Evolutionary conservation across 2,797 vertebrate species (phyloP), one percentile per base, ranked within the genome.

Genomic region (Falco biarmicus): DNA sequence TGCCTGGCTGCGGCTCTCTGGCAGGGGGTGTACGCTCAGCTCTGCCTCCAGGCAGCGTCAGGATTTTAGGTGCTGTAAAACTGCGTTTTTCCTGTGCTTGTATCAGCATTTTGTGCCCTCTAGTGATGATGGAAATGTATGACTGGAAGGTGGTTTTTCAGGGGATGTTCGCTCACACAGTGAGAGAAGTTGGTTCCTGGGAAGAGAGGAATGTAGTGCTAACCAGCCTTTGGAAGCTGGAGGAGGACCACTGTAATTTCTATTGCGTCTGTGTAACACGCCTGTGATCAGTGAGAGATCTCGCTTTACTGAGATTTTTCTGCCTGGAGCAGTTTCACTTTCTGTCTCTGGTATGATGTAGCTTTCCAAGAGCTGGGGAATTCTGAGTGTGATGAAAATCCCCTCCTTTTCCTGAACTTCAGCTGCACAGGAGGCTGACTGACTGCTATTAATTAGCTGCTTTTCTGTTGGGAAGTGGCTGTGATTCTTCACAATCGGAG

Each of bases 331-430:
- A 26, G 50, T 93, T 96, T 95, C 31, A 34, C 80, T 93, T 96
- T 93, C 76, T 48, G 9, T 88, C 81, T 66, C 61, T 10, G 4
- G 10, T 71, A 20, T 28, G 39, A 51, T 54, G n/a, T 12, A 45
- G 54, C 39, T 75, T 13, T 74, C 59, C 11, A 34, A 51, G 39
- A 70, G 28, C 53, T 69, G 78, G 88, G 93, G 80, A 94, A 79
- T 94, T 95, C 68, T 54, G 26, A 70, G n/a, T 8, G 16, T 31
- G 39, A 34, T 75, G 56, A 92, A 97, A 95, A 78, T 71, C 76
- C 71, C 89, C 82, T 81, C 86, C 25, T 76, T 48, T 94, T 70
- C 37, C 70, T 90, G 70, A 80, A 60, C 18, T 16, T 88, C 61
- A 69, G 47, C 53, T 61, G 54, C 1, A 3, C 51, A 66, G 41